Percentiles rank a stretch among this genome's conserved stretches.
Conservation (phyloP, 2,888 invertebrate species). For the Eutolmus rufibarbis region DNA sequence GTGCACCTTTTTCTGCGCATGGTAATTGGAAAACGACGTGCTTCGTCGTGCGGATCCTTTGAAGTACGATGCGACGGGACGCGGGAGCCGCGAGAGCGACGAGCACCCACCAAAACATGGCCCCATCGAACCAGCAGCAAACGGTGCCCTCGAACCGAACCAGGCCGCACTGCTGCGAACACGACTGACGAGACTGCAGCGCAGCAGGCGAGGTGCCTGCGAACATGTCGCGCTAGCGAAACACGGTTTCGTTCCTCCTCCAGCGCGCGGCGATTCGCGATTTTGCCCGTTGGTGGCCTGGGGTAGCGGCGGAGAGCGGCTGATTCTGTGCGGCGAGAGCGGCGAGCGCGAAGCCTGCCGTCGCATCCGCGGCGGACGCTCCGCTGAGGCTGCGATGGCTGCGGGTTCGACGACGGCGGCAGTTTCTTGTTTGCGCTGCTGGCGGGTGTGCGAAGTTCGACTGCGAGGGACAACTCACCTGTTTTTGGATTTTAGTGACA, state of each 20-base stretch:
- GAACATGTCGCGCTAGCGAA: not conserved
- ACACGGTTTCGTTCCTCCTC: not conserved
- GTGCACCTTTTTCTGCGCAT: no score
- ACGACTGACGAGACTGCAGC: no score
- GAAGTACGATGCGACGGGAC: no score
- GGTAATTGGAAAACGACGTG: no score
- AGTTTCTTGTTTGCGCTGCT: not conserved
- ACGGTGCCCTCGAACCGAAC: not conserved
- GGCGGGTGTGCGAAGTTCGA: not conserved
- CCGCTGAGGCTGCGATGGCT: not conserved
- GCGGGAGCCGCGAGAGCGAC: not conserved
- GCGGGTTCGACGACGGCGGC: not conserved
- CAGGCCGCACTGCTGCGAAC: not conserved
- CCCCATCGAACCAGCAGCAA: not conserved
- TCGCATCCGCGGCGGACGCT: not conserved
- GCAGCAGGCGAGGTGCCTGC: not conserved
- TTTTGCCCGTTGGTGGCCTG: not conserved
- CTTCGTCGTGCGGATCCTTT: no score
- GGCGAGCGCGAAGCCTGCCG: not conserved
- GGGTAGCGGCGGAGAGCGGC: not conserved
- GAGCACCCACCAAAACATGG: not conserved
- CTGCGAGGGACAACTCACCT: not conserved
- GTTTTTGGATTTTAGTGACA: not conserved
- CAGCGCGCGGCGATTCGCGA: not conserved
- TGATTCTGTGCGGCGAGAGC: not conserved